Evolutionary conservation across 2,888 invertebrate genomes (phyloP).

Genomic region (Hipparchia sbordonii): DNA sequence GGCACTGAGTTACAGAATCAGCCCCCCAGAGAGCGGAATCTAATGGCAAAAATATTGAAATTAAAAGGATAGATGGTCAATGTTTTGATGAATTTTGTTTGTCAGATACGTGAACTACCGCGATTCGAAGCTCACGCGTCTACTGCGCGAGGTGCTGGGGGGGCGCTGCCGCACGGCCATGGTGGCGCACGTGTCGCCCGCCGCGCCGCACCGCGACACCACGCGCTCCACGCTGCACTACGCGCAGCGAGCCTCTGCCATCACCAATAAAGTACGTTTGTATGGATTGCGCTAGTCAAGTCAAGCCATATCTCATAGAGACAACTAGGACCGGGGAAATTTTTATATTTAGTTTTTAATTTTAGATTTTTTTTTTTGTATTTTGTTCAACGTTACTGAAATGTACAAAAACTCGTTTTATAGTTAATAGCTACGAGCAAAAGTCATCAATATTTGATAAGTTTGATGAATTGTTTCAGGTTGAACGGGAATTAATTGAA

Average conservation of each 20-base stretch:
- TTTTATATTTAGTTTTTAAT: too few species aligned
- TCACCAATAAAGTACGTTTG: constrained; percentile 89
- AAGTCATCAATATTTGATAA: neutral
- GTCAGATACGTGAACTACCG: constrained; percentile 95
- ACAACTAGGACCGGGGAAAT: too few species aligned
- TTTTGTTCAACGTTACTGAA: too few species aligned
- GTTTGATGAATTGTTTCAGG: constrained; percentile 60
- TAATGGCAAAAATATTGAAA: too few species aligned
- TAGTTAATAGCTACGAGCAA: too few species aligned
- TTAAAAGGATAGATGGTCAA: too few species aligned
- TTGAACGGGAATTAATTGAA: constrained; percentile 85
- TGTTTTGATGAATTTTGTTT: neutral
- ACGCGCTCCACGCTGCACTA: constrained; percentile 96
- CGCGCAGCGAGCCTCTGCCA: constrained; percentile 96
- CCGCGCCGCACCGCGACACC: constrained; percentile 92
- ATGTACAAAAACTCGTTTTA: too few species aligned
- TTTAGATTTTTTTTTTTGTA: too few species aligned
- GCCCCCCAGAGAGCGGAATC: too few species aligned
- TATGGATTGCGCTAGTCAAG: too few species aligned
- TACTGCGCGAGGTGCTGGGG: constrained; percentile 93
- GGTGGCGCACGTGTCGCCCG: constrained; percentile 97
- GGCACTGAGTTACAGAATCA: too few species aligned
- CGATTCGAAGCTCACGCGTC: constrained; percentile 96
- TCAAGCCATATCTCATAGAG: too few species aligned
- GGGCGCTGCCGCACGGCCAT: constrained; percentile 98